Conservation (phyloP, 2,113 vertebrate species). For the Parotia lawesii region DNA sequence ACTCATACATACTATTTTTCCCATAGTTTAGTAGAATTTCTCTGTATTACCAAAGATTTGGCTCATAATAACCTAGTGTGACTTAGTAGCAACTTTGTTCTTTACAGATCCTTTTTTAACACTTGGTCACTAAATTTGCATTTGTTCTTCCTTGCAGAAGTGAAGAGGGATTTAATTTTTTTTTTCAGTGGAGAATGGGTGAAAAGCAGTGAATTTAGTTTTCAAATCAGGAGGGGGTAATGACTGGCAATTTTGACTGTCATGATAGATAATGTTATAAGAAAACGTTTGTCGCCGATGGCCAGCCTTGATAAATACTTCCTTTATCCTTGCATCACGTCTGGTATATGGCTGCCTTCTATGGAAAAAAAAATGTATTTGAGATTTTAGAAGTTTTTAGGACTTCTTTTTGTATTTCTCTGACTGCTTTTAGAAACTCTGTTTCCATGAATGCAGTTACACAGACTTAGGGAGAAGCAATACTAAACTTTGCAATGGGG, state of each 20-base stretch:
- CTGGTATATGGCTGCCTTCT: neutral
- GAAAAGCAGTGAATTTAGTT: neutral
- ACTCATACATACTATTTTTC: neutral
- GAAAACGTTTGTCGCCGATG: fast-evolving
- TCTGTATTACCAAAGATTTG: neutral
- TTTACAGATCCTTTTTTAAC: neutral
- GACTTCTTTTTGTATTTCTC: neutral
- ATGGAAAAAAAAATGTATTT: neutral
- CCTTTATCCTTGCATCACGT: neutral
- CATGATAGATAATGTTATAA: neutral
- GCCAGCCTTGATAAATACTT: neutral
- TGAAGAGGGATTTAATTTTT: neutral
- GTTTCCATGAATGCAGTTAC: neutral
- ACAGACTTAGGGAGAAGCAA: neutral
- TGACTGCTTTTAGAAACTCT: neutral
- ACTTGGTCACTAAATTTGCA: neutral
- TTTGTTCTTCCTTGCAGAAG: neutral
- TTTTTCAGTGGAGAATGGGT: neutral
- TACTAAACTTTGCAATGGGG: neutral
- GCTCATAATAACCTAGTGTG: neutral
- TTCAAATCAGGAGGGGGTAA: neutral
- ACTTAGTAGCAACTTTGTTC: neutral
- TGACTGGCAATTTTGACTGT: neutral
- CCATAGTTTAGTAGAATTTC: neutral
- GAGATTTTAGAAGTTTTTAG: neutral